These are phyloP conservation scores for Calephelis perditalis DNA, from an alignment of 2,888 invertebrate species.

Conservation along the genomic window DNA sequence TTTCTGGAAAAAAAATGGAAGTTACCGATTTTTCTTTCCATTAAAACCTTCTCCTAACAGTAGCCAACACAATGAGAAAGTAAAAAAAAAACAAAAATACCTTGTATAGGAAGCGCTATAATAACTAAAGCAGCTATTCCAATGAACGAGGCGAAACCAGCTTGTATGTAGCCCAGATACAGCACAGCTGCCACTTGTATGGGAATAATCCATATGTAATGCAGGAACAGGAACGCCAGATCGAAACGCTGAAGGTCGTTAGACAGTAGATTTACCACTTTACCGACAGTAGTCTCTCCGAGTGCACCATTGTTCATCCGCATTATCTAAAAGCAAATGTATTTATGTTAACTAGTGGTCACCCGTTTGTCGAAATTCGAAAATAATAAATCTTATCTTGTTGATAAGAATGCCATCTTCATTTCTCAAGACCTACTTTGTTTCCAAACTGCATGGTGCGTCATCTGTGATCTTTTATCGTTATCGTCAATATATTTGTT, in stretches of 20 bases:
- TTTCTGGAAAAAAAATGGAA: too few relatives aligned
- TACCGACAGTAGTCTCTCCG: constrained; percentile 90
- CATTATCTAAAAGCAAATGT: constrained; percentile 50
- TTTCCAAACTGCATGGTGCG: too few relatives aligned
- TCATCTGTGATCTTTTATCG: too few relatives aligned
- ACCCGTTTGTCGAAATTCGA: too few relatives aligned
- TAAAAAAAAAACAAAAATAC: constrained; percentile 45
- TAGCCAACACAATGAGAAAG: too few relatives aligned
- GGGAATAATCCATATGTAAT: constrained; percentile 91
- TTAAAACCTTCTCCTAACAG: too few relatives aligned
- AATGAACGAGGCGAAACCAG: constrained; percentile 81
- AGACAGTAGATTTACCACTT: constrained; percentile 91
- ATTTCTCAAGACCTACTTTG: too few relatives aligned
- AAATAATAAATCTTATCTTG: too few relatives aligned
- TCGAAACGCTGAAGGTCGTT: constrained; percentile 94
- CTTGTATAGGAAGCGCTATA: constrained; percentile 87
- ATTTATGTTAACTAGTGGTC: too few relatives aligned
- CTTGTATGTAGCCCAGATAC: constrained; percentile 83
- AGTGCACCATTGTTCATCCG: constrained; percentile 78
- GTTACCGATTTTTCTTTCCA: too few relatives aligned
- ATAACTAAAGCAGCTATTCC: constrained; percentile 83
- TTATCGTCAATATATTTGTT: too few relatives aligned
- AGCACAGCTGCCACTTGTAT: constrained; percentile 80
- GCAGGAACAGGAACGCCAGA: constrained; percentile 83
- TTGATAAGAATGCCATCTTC: too few relatives aligned